Conservation (phyloP, 37 sponge, comb jelly and placozoan species). For the Haliclona indistincta region DNA sequence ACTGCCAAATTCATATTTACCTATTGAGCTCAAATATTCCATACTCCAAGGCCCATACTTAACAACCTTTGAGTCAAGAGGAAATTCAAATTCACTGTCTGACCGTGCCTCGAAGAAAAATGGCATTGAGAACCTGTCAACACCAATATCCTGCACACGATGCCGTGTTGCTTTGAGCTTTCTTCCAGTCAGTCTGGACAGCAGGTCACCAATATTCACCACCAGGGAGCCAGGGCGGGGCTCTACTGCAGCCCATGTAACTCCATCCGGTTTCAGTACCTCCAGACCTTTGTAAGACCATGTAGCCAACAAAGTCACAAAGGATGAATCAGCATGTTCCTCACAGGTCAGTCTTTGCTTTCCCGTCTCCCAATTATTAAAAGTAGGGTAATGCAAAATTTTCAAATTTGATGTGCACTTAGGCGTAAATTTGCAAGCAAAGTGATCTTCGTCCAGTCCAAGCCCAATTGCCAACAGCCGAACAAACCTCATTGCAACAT, state of each 20-base stretch:
- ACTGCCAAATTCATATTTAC: too few species aligned
- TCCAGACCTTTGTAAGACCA: too few species aligned
- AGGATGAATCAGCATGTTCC: too few species aligned
- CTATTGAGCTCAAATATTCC: too few species aligned
- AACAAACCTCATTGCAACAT: background rate
- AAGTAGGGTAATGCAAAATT: background rate
- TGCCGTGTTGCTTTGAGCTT: constrained; percentile 16
- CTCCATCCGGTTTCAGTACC: background rate
- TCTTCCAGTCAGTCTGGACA: constrained; percentile 12
- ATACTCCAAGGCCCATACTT: too few species aligned
- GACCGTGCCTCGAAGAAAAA: constrained; percentile 37
- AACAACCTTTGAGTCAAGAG: too few species aligned
- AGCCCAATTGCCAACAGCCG: background rate
- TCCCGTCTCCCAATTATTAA: too few species aligned
- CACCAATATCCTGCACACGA: constrained; percentile 21
- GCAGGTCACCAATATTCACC: constrained; percentile 10
- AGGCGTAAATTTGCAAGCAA: background rate
- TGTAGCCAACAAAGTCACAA: too few species aligned
- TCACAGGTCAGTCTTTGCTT: too few species aligned
- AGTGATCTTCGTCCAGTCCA: background rate
- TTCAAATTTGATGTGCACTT: background rate
- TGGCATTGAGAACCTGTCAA: constrained; percentile 12
- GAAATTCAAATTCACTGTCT: too few species aligned
- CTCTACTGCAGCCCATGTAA: background rate
- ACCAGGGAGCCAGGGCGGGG: constrained; percentile 3